Percentiles rank a stretch among this genome's conserved stretches.
Conservation (phyloP, 1,140 invertebrate species). For the Drosophila fuyamai region DNA sequence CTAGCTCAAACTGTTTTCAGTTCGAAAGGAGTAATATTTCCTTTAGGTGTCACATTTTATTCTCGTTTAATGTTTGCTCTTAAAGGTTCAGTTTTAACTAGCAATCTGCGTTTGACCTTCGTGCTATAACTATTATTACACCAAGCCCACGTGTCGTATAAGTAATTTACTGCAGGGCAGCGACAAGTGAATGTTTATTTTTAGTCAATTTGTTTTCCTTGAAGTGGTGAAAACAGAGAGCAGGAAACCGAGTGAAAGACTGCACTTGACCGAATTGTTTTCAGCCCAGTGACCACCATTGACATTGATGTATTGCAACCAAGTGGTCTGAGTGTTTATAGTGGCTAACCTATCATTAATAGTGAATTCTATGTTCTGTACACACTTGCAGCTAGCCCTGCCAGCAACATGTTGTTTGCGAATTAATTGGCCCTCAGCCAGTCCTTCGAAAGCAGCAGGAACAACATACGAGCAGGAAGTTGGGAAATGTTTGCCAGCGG, state of each 20-base stretch:
- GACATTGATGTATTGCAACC: slow-evolving; percentile 36
- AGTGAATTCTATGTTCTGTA: slow-evolving; percentile 13
- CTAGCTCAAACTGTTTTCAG: too few relatives aligned
- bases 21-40: slow-evolving; percentile 7
- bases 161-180: slow-evolving; percentile 38
- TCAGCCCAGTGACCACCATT: slow-evolving; percentile 41
- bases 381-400: slow-evolving; percentile 50
- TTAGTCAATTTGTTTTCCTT: slow-evolving; percentile 29
- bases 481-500: slow-evolving; percentile 49
- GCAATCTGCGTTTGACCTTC: slow-evolving; percentile 6
- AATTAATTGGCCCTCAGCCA: slow-evolving; percentile 62
- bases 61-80: neutral
- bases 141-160: slow-evolving; percentile 43
- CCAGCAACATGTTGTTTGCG: slow-evolving; percentile 55
- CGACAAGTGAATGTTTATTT: slow-evolving; percentile 44
- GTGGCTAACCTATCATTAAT: slow-evolving; percentile 37
- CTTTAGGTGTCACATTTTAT: neutral
- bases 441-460: slow-evolving; percentile 3
- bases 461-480: slow-evolving; percentile 11
- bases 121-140: slow-evolving; percentile 2
- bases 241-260: slow-evolving; percentile 2
- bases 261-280: slow-evolving; percentile 29
- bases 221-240: slow-evolving; percentile 22
- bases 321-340: neutral
- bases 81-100: neutral